Evolutionary conservation across 1,140 invertebrate species (phyloP).

Genomic region (Cotesia typhae): DNA sequence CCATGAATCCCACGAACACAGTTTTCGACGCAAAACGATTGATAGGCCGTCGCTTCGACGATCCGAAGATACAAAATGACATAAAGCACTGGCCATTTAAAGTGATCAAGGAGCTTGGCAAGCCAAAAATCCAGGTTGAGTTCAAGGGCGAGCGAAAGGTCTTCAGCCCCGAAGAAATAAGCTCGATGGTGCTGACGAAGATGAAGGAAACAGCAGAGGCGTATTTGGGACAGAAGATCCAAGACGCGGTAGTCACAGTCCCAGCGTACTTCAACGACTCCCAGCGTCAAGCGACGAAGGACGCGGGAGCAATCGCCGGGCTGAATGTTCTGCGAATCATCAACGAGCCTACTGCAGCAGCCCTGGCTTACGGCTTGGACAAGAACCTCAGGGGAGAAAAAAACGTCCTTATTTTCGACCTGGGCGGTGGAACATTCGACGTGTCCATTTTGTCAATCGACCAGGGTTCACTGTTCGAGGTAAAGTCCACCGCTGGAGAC

Average conservation of each 20-base stretch:
- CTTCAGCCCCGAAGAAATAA: constrained; percentile 86
- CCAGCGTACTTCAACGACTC: constrained; percentile 78
- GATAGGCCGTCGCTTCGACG: constrained; percentile 80
- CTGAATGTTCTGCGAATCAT: constrained; percentile 86
- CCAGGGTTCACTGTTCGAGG: constrained; percentile 69
- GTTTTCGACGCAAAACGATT: constrained; percentile 84
- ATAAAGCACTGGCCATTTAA: constrained; percentile 83
- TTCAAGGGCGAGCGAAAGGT: constrained; percentile 79
- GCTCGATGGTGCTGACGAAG: constrained; percentile 83
- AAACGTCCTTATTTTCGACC: constrained; percentile 77
- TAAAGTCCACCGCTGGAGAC: constrained; percentile 75
- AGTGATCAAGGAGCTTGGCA: constrained; percentile 73
- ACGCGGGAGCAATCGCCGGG: constrained; percentile 79
- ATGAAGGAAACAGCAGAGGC: constrained; percentile 70
- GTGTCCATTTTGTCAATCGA: constrained; percentile 76
- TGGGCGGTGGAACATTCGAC: constrained; percentile 81
- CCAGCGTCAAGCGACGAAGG: constrained; percentile 76
- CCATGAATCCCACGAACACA: constrained; percentile 85
- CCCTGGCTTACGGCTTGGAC: constrained; percentile 83
- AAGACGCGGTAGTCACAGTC: constrained; percentile 76
- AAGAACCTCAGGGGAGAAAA: constrained; percentile 81
- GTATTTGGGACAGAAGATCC: constrained; percentile 63
- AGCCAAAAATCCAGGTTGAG: constrained; percentile 79
- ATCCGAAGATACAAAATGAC: constrained; percentile 77
- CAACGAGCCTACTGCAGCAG: constrained; percentile 82